Conservation (phyloP, 2,797 vertebrate genomes). For the Eremophila alpestris region DNA sequence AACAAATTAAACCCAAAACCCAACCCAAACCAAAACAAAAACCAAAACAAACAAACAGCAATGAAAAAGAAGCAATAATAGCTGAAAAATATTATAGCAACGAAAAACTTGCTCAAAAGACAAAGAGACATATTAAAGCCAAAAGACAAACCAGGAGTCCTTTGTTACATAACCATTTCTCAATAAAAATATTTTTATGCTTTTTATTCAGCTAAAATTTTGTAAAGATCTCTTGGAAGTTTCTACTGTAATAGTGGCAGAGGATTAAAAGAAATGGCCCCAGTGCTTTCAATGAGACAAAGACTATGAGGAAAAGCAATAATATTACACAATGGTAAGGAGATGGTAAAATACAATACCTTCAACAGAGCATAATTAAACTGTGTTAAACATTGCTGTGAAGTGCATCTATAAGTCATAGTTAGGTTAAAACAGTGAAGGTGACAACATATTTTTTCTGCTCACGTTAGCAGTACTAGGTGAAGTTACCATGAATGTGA, state of each 20-base stretch:
- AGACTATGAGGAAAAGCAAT: neutral
- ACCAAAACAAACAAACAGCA: neutral
- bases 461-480: neutral
- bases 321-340: neutral
- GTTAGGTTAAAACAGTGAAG: neutral
- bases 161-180: neutral
- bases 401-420: neutral
- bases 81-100: neutral
- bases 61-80: neutral
- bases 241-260: neutral
- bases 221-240: neutral
- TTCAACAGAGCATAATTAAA: neutral
- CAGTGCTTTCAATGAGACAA: neutral
- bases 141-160: neutral
- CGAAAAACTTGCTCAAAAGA: neutral
- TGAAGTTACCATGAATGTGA: neutral
- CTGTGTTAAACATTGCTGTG: neutral
- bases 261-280: neutral
- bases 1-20: neutral
- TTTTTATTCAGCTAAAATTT: neutral
- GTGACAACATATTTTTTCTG: neutral
- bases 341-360: neutral
- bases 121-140: neutral
- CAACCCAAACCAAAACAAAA: neutral
- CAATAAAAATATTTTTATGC: neutral